These are phyloP conservation scores for Heliangelus exortis DNA, from an alignment of 2,797 vertebrate species.

Conservation along the genomic window DNA sequence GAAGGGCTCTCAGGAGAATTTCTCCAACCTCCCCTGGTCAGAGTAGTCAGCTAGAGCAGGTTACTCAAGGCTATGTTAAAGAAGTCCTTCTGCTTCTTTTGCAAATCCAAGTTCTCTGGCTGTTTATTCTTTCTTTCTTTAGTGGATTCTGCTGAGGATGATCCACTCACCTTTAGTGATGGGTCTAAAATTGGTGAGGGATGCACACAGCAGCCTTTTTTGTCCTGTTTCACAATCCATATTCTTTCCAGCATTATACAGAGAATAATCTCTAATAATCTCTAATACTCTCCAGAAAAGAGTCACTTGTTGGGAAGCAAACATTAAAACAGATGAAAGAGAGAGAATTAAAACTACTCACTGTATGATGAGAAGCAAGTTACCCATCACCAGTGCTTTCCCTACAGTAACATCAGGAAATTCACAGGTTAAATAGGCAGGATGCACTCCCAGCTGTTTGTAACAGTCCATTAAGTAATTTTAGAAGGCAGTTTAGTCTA, in stretches of 20 bases:
- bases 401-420: conserved; percentile 3
- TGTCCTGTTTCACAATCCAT: not conserved
- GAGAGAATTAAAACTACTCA: not conserved
- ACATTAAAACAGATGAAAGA: not conserved
- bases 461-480: not conserved
- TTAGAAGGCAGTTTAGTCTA: not conserved
- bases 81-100: not conserved
- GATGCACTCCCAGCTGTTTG: not conserved
- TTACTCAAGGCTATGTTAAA: not conserved
- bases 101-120: not conserved
- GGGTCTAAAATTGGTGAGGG: not conserved
- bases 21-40: not conserved
- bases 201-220: not conserved
- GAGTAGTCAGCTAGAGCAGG: not conserved
- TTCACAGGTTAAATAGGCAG: not conserved
- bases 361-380: not conserved
- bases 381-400: not conserved
- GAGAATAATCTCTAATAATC: not conserved
- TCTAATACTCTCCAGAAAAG: not conserved
- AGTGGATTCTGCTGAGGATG: not conserved
- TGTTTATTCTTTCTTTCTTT: not conserved
- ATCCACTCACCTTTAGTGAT: no score
- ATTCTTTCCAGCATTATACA: not conserved
- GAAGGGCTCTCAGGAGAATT: not conserved
- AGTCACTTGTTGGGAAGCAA: not conserved